These are phyloP conservation scores for Phasianus colchicus DNA, from an alignment of 2,113 vertebrate genomes.

Conservation along the genomic window DNA sequence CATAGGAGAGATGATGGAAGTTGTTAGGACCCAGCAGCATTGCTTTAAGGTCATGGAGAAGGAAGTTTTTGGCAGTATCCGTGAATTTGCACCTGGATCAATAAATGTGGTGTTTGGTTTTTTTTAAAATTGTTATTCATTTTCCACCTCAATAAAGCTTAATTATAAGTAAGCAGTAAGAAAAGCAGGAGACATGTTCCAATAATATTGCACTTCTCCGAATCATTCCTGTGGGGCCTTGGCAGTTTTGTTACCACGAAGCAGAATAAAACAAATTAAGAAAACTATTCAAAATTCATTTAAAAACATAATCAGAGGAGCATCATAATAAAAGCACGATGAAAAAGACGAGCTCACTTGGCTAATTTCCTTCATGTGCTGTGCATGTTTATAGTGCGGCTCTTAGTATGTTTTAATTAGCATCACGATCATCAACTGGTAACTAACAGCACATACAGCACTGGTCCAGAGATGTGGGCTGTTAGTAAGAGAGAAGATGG, in stretches of 20 bases:
- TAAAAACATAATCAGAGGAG: constrained; percentile 82
- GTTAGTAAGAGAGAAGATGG: background rate
- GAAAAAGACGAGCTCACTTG: constrained; percentile 76
- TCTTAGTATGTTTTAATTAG: constrained; percentile 76
- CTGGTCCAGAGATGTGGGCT: background rate
- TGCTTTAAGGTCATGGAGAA: constrained; percentile 46
- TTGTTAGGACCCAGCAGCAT: background rate
- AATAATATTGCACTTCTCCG: constrained; percentile 75
- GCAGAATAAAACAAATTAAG: constrained; percentile 83
- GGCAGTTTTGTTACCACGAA: constrained; percentile 67
- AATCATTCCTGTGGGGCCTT: constrained; percentile 79
- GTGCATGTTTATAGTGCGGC: constrained; percentile 65
- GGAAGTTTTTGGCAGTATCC: constrained; percentile 61
- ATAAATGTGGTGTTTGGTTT: constrained; percentile 64
- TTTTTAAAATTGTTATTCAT: constrained; percentile 81
- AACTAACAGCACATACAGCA: constrained; percentile 14
- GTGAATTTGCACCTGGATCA: constrained; percentile 78
- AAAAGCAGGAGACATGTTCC: constrained; percentile 78
- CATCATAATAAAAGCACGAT: constrained; percentile 86
- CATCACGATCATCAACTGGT: constrained; percentile 48
- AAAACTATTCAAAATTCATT: constrained; percentile 86
- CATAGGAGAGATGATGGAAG: background rate
- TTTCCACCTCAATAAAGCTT: constrained; percentile 87
- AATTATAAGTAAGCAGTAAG: constrained; percentile 86
- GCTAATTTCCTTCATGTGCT: constrained; percentile 79